Conservation (phyloP, 2,113 vertebrate genomes). For the Peromyscus leucopus region DNA sequence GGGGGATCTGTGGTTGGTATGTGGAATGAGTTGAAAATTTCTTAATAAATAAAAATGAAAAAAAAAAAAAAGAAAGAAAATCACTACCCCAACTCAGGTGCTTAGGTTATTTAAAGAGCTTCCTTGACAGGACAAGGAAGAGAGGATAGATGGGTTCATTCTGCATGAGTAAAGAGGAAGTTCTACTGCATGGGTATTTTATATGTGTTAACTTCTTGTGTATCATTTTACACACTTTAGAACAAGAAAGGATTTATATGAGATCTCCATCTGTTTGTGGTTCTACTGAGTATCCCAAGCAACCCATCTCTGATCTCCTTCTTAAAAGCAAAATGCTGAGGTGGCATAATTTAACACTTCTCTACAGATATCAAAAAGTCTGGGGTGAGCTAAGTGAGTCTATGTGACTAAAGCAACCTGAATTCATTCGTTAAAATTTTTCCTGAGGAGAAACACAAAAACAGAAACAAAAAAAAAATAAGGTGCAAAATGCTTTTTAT, state of each 20-base stretch:
- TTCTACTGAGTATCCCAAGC: neutral
- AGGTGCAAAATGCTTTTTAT: neutral
- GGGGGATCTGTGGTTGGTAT: too few species aligned
- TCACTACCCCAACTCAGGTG: neutral
- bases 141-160: neutral
- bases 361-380: neutral
- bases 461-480: neutral
- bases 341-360: neutral
- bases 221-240: neutral
- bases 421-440: neutral
- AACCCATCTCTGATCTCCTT: neutral
- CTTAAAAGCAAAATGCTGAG: too few species aligned
- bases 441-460: neutral
- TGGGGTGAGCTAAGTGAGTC: neutral
- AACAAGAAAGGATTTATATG: neutral
- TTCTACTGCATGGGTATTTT: neutral
- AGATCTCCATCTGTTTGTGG: neutral
- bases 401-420: neutral
- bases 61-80: neutral
- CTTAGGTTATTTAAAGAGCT: neutral
- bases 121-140: neutral
- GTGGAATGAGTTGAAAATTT: too few species aligned
- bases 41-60: too few species aligned
- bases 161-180: neutral
- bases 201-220: neutral